Percentiles rank a stretch among this genome's conserved stretches.
Evolutionary conservation across 2,113 vertebrate genomes (phyloP).

Genomic region (Nesoenas mayeri): DNA sequence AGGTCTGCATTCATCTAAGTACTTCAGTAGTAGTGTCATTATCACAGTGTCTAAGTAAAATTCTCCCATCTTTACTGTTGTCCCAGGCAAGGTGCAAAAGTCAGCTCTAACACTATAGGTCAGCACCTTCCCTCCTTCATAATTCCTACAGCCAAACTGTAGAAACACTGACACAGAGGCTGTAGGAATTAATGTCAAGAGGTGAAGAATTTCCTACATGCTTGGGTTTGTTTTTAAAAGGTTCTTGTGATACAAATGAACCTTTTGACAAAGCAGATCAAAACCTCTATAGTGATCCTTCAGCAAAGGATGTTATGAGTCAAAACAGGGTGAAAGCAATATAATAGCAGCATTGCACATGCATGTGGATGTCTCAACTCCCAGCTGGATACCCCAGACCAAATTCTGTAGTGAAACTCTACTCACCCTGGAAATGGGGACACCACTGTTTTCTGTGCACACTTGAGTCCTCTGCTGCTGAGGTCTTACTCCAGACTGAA

Average conservation of each 20-base stretch:
- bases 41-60: neutral
- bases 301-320: neutral
- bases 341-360: fast-evolving
- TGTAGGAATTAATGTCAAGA: neutral
- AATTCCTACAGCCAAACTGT: neutral
- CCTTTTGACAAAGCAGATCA: neutral
- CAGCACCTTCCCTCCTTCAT: no score
- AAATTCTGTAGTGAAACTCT: neutral
- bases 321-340: neutral
- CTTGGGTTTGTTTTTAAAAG: neutral
- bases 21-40: fast-evolving
- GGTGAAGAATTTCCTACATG: fast-evolving
- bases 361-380: neutral
- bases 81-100: neutral
- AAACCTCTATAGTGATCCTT: neutral
- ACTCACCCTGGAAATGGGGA: neutral
- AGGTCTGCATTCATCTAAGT: neutral
- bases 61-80: neutral
- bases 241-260: neutral
- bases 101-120: neutral
- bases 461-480: neutral
- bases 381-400: neutral
- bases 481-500: neutral
- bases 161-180: neutral
- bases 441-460: neutral